Evolutionary conservation across 2,113 vertebrate species (phyloP).

Genomic region (Poeciliopsis turrubarensis): DNA sequence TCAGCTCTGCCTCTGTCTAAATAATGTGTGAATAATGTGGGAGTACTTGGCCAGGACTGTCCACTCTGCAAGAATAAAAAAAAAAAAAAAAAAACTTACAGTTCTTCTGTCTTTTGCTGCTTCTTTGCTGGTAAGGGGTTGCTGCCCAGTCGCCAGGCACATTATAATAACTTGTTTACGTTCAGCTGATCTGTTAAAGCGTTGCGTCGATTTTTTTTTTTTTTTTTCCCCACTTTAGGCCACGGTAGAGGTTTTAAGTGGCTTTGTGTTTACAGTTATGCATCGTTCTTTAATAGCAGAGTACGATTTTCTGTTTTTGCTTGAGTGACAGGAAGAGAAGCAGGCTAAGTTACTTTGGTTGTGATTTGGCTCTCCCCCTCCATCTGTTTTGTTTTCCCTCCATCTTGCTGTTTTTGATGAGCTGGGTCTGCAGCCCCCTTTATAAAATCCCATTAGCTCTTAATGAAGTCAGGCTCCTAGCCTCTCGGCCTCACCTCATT

Average conservation of each 20-base stretch:
- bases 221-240: conserved; percentile 18
- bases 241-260: conserved; percentile 12
- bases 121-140: conserved; percentile 37
- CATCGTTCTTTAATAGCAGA: conserved; percentile 33
- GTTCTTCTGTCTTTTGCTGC: conserved; percentile 37
- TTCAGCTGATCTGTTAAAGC: conserved; percentile 34
- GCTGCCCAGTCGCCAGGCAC: conserved; percentile 9
- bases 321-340: conserved; percentile 46
- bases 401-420: conserved; percentile 84
- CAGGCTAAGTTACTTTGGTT: conserved; percentile 64
- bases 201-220: conserved; percentile 24
- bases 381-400: conserved; percentile 85
- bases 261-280: conserved; percentile 40
- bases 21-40: conserved; percentile 67
- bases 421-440: conserved; percentile 84
- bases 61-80: conserved; percentile 25
- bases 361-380: conserved; percentile 76
- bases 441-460: conserved; percentile 99
- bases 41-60: conserved; percentile 58
- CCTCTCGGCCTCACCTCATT: conserved; percentile 99
- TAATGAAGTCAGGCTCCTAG: conserved; percentile 99
- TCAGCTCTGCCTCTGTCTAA: background rate
- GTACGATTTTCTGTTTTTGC: conserved; percentile 49
- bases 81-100: conserved; percentile 34
- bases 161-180: conserved; percentile 53